Conservation (phyloP, 2,797 vertebrate genomes). For the Buceros bicornis region DNA sequence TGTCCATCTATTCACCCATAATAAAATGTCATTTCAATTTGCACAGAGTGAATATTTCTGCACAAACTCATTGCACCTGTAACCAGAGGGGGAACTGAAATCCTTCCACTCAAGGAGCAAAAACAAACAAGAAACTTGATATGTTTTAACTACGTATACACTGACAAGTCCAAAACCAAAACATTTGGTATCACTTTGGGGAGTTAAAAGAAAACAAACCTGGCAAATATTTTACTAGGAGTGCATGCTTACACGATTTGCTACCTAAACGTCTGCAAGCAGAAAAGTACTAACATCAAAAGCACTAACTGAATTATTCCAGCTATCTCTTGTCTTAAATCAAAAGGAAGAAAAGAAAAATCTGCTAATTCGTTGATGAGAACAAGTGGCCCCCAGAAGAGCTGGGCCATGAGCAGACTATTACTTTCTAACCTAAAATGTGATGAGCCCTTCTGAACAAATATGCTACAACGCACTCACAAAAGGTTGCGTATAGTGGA, state of each 20-base stretch:
- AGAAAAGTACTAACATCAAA: not conserved
- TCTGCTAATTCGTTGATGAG: not conserved
- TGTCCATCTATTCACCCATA: not conserved
- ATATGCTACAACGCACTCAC: not conserved
- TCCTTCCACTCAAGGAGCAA: not conserved
- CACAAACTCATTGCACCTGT: not conserved
- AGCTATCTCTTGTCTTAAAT: not conserved
- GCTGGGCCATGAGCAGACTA: not conserved
- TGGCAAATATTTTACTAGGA: not conserved
- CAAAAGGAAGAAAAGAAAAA: not conserved
- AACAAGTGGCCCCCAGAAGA: not conserved
- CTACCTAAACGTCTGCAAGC: not conserved
- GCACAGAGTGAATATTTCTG: not conserved
- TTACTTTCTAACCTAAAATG: not conserved
- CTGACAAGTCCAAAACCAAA: not conserved
- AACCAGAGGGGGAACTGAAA: constrained; percentile 17
- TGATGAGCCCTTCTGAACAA: not conserved
- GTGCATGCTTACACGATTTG: not conserved
- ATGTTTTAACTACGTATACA: not conserved
- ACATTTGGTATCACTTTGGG: not conserved
- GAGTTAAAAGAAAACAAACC: constrained; percentile 18
- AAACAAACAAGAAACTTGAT: not conserved
- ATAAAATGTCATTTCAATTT: not conserved
- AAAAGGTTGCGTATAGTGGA: not conserved
- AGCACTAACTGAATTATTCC: not conserved